These are phyloP conservation scores for Ophioninae sp. DNA, from an alignment of 2,888 invertebrate species.

Conservation along the genomic window DNA sequence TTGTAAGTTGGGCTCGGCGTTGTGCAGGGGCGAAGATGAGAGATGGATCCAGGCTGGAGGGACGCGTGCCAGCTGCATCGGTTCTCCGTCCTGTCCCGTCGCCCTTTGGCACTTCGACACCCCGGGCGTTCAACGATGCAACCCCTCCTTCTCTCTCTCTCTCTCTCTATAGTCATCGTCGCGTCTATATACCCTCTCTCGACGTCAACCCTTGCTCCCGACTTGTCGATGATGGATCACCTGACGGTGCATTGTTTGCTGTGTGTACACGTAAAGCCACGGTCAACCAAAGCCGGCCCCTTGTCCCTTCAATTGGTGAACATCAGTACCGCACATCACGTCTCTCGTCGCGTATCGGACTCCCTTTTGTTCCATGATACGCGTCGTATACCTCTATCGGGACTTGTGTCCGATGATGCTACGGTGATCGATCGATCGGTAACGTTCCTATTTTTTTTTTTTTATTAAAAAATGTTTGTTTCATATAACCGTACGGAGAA, in stretches of 20 bases:
- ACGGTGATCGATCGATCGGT: conserved; percentile 69
- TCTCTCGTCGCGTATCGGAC: conserved; percentile 58
- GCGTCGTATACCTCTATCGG: conserved; percentile 2
- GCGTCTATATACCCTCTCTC: conserved; percentile 66
- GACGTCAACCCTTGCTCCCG: conserved; percentile 71
- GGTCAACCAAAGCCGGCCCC: conserved; percentile 68
- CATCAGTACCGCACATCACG: conserved; percentile 48
- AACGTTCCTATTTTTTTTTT: too few relatives aligned
- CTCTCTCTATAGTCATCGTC: conserved; percentile 16
- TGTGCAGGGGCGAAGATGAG: conserved; percentile 41
- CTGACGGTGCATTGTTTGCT: conserved; percentile 70
- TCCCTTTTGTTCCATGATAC: conserved; percentile 61
- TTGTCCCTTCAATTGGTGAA: conserved; percentile 52
- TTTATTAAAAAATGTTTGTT: conserved; percentile 33
- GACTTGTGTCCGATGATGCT: conserved; percentile 45
- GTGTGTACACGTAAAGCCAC: conserved; percentile 62
- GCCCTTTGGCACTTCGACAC: conserved; percentile 59
- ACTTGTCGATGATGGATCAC: conserved; percentile 74
- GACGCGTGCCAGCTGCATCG: conserved; percentile 67
- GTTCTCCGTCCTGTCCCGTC: conserved; percentile 52
- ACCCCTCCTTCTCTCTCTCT: conserved; percentile 36
- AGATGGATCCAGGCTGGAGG: conserved; percentile 53
- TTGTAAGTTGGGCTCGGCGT: conserved; percentile 39
- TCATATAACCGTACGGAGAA: conserved; percentile 1
- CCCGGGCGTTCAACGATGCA: conserved; percentile 56